Percentiles rank a stretch among this genome's conserved stretches.
phyloP scores from a whole-genome alignment of 2,888 invertebrate species.

The Glaucopsyche alexis region DNA sequence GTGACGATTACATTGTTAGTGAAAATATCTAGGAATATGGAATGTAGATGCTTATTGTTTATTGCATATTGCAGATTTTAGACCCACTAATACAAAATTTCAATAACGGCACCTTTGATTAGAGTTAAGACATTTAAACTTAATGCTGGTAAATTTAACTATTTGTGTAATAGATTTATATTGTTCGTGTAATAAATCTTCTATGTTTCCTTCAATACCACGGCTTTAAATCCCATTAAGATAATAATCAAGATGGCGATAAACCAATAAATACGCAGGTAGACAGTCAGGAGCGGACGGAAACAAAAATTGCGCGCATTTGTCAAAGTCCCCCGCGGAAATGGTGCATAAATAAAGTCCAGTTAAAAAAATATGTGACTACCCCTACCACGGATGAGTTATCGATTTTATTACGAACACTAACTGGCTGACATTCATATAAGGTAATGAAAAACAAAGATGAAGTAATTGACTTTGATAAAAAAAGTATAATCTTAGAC shows the following conservation, averaged over 20 bases:
- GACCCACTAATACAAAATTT: not conserved
- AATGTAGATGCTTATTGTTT: not conserved
- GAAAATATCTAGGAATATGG: not conserved
- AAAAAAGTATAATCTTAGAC: no score
- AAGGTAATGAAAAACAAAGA: no score
- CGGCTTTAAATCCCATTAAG: not conserved
- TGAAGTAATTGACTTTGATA: no score
- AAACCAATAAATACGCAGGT: constrained; percentile 33
- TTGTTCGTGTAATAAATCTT: not conserved
- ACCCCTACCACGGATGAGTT: constrained; percentile 44
- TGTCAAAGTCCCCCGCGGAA: constrained; percentile 75
- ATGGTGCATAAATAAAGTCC: constrained; percentile 75
- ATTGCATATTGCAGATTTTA: not conserved
- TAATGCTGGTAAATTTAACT: not conserved
- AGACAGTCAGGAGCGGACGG: constrained; percentile 42
- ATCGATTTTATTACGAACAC: not conserved
- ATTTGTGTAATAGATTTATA: not conserved
- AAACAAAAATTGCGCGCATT: constrained; percentile 72
- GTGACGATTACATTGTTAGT: not conserved
- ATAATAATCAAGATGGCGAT: constrained; percentile 21
- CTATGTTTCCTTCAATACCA: constrained; percentile 15
- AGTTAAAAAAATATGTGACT: constrained; percentile 58
- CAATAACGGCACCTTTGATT: not conserved
- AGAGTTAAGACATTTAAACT: not conserved
- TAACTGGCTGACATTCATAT: not conserved